Evolutionary conservation across 2,888 invertebrate species (phyloP), one percentile per base, ranked within the genome.

Genomic region (Galerucella pusilla): DNA sequence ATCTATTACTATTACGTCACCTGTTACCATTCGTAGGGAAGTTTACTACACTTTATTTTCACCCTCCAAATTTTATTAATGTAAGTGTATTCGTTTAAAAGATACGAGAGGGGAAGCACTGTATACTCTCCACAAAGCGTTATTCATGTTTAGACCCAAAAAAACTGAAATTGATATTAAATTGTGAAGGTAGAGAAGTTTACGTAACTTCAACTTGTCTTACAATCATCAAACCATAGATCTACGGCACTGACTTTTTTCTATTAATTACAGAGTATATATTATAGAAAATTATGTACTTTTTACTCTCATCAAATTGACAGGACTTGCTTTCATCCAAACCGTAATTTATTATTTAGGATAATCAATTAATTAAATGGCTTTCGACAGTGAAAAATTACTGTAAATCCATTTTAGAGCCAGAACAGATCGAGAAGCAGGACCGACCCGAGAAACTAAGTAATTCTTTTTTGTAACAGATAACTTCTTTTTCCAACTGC

Each of bases 261-360:
- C 64, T n/a, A 46, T 65, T 65, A 11, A 46, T 9, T 16, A 25
- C n/a, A 42, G 57, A 42, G 16, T 35, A 57, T 68, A n/a, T n/a
- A 54, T 68, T 60, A 68, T 25, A 25, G 69, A 69, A 52, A 69
- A 69, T 69, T 60, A 49, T 61, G 69, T 45, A 49, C 49, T 69
- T 61, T 61, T 61, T 68, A 42, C 57, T 59, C 25, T 46, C 46
- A 61, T 61, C 49, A 61, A n/a, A 69, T 69, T 52, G 69, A 69
- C 61, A 61, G 61, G 61, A 61, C 45, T 70, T 63, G 63, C 64
- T 52, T 52, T 64, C 35, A 70, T 70, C 20, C 63, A 64, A 63
- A 70, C 70, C 54, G 42, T 70, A 70, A 70, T 70, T 70, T 70
- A 70, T 70, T 70, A 70, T 70, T 70, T 70, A 64, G 64, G 12